Base-by-base conservation (phyloP, 2,113 vertebrate genomes). In the Mohoua ochrocephala region DNA sequence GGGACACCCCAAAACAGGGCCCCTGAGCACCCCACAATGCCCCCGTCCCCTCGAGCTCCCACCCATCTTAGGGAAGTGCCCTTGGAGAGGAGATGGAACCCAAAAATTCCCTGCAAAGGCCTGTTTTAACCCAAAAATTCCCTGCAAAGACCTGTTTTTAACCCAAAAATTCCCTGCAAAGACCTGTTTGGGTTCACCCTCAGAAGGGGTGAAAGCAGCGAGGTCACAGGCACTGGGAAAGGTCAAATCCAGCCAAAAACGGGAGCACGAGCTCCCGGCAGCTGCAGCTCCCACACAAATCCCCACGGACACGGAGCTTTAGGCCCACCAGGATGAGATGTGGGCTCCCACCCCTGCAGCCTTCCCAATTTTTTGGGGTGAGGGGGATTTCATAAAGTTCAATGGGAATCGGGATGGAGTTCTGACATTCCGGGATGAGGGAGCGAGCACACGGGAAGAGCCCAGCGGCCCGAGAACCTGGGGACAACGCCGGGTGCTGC, bases 271-370 rank as follows among this genome's bases (percentile, higher is more conserved):
- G 15, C 33, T 50, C 42, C 37, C 0, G 0, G 50, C 41, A 57
- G 24, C 81, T 45, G 82, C 61, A 68, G 45, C 27, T 5, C 47
- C 52, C 9, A 0, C 35, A 9, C 30, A 52, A 74, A 74, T 2
- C 47, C 50, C 33, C 3, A 15, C 1, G 1, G 64, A 37, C 50
- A 2, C 0, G 1, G 39, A 30, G n/a, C 2, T 61, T 15, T 6
- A 16, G 28, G 24, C 7, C 7, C 74, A 52, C 26, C 6, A 10
- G 70, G 61, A 2, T 3, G 27, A 52, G 47, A 0, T 0, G 21
- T 3, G 53, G 10, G 13, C 35, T 74, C 54, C 30, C 60, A 31
- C 3, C 35, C 13, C 27, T 33, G 30, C n/a, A 17, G 20, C 8
- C 42, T 67, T 37, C 77, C 41, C 2, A 19, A 8, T 0, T 0